Evolutionary conservation across 2,113 vertebrate species (phyloP), one percentile per base, ranked within the genome.

Genomic region (Proterorhinus semilunaris): DNA sequence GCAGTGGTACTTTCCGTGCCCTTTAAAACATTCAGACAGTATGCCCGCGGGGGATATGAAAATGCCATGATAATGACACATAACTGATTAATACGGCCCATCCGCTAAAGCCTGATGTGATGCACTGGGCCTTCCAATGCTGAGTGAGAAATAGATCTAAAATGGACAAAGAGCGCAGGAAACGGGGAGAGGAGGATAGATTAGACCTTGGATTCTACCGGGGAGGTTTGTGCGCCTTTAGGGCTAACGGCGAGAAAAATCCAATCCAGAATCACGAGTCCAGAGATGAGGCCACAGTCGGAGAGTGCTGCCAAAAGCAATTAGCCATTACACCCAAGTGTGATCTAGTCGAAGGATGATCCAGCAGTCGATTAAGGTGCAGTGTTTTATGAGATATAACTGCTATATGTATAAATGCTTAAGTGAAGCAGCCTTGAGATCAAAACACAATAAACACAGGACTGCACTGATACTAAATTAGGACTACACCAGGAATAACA

Each of bases 11-110:
- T 82, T 80, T 72, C 58, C 58, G 8, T 86, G 80, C 76, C 83
- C 78, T 88, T 88, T 84, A 74, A 83, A 63, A 81, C 66, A 78
- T 83, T 80, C 77, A 74, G 62, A 68, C 66, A 65, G 75, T 67
- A 52, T n/a, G 68, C 73, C 83, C 79, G 68, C 66, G 12, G 55
- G 80, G 75, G 80, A 74, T 64, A 61, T 58, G 62, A 68, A 83
- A 85, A 86, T 79, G 71, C 66, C 76, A 78, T 8, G 27, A 59
- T 82, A 82, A 84, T 72, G 81, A 66, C 85, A 82, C 72, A 76
- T 84, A 65, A 71, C 74, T 79, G 75, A 87, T 85, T 75, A 82
- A 90, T 83, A 83, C 76, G 71, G 53, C 59, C 55, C 54, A 52
- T 51, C 80, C 53, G 71, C 66, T 77, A 69, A 78, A 76, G 64